Percentiles rank a stretch among this genome's conserved stretches.
phyloP scores from a whole-genome alignment of 1,140 invertebrate genomes.

The Samia ricini region DNA sequence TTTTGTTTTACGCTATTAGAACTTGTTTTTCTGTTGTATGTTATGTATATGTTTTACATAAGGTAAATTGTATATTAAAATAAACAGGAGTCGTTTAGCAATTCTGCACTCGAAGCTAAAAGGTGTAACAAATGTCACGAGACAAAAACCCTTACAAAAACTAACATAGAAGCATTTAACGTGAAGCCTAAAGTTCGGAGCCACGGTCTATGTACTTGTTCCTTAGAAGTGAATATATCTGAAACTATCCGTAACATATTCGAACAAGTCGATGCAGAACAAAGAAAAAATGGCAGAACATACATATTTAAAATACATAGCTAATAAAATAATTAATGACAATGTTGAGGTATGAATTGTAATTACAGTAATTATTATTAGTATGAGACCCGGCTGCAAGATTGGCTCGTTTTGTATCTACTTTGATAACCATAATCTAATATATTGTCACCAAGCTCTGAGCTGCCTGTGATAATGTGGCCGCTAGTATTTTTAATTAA shows the following conservation, averaged over 20 bases:
- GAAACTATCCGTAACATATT: constrained; percentile 68
- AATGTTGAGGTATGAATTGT: constrained; percentile 44
- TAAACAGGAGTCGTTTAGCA: constrained; percentile 44
- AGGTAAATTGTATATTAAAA: no score
- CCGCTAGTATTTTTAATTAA: no score
- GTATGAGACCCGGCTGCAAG: no score
- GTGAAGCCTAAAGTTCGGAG: constrained; percentile 45
- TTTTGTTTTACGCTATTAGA: no score
- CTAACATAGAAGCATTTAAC: constrained; percentile 55
- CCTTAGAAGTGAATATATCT: constrained; percentile 56
- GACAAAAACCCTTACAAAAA: constrained; percentile 55
- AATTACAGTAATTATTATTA: constrained; percentile 13
- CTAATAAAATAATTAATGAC: constrained; percentile 52
- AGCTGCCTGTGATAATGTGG: no score
- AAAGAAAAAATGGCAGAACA: constrained; percentile 59
- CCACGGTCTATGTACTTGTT: constrained; percentile 61
- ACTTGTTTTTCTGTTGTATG: no score
- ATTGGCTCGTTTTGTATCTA: no score
- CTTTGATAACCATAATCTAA: no score
- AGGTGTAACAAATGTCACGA: constrained; percentile 41
- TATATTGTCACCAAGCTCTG: no score
- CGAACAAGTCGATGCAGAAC: constrained; percentile 62
- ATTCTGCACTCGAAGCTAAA: constrained; percentile 32
- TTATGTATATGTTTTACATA: no score
- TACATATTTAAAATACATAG: constrained; percentile 60